Evolutionary conservation across 2,797 vertebrate genomes (phyloP), one percentile per base, ranked within the genome.

Genomic region (Catharus ustulatus): DNA sequence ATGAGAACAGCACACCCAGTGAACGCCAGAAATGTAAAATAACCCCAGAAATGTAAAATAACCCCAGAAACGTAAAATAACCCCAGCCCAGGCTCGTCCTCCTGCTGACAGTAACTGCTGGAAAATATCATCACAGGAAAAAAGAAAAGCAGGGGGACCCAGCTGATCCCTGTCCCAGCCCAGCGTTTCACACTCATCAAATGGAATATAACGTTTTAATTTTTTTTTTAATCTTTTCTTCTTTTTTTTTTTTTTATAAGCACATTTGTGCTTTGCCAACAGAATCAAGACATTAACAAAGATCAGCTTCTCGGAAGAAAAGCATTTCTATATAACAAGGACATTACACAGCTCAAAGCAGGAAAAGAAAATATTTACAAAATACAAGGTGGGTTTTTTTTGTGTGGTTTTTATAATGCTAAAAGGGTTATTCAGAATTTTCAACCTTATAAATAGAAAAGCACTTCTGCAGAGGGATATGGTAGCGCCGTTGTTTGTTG

Each of bases 301-400:
- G 98, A 98, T 98, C 97, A 97, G 98, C 98, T 98, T 98, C 97
- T 98, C 98, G 97, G 98, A 98, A 98, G 98, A 98, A 98, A 98
- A 98, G 98, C 97, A 88, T 97, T 98, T 98, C 98, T 98, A 98
- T 98, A 98, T 98, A 98, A 98, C 98, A 98, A 98, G 97, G 98
- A 98, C 98, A 98, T 98, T 98, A 98, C 98, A 98, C 98, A 98
- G 98, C 98, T 98, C 97, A 98, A 98, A 98, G 98, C 98, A 98
- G 97, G 97, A 98, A 98, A 98, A 98, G 97, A 98, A 98, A 98
- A 98, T 98, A 98, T 98, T 98, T 98, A 98, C 98, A 98, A 98
- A 98, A 98, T 98, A 98, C 98, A 98, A 98, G 97, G 91, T 48
- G 38, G 54, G 36, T 38, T 38, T 49, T 73, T 89, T 86, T 97